Evolutionary conservation across 1,140 invertebrate genomes (phyloP).

Genomic region (Ephestia elutella): DNA sequence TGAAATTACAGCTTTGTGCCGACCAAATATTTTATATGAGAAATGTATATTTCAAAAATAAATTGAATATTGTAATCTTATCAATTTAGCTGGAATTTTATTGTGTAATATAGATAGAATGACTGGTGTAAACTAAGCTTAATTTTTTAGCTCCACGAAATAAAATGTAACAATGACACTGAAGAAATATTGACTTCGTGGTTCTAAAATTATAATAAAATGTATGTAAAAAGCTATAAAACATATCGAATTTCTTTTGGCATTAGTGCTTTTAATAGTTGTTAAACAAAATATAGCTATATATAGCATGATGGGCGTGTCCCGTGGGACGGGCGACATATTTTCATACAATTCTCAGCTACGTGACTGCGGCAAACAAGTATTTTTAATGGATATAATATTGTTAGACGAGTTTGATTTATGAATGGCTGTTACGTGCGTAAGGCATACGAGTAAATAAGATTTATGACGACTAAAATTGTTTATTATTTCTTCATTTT

Average conservation of each 20-base stretch:
- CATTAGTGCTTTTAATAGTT: not conserved
- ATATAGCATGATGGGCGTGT: too few species aligned
- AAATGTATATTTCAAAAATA: too few species aligned
- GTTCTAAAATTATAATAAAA: too few species aligned
- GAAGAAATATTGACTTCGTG: too few species aligned
- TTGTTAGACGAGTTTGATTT: constrained; percentile 17
- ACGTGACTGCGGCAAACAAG: constrained; percentile 15
- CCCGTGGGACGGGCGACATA: not conserved
- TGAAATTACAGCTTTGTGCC: too few species aligned
- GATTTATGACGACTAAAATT: constrained; percentile 26
- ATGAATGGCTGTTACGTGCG: constrained; percentile 35
- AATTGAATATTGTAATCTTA: too few species aligned
- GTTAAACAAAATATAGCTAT: not conserved
- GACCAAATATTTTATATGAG: too few species aligned
- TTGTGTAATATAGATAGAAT: too few species aligned
- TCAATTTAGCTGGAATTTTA: too few species aligned
- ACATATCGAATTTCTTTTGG: constrained; percentile 1
- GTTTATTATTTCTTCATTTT: not conserved
- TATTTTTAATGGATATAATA: constrained; percentile 18
- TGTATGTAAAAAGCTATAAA: not conserved
- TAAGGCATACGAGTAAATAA: constrained; percentile 34
- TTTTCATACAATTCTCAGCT: constrained; percentile 16
- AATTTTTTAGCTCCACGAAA: too few species aligned
- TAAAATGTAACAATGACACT: too few species aligned
- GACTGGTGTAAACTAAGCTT: too few species aligned